These are phyloP conservation scores for Gallinago paraguaiae DNA, from an alignment of 2,113 vertebrate species.

Conservation along the genomic window DNA sequence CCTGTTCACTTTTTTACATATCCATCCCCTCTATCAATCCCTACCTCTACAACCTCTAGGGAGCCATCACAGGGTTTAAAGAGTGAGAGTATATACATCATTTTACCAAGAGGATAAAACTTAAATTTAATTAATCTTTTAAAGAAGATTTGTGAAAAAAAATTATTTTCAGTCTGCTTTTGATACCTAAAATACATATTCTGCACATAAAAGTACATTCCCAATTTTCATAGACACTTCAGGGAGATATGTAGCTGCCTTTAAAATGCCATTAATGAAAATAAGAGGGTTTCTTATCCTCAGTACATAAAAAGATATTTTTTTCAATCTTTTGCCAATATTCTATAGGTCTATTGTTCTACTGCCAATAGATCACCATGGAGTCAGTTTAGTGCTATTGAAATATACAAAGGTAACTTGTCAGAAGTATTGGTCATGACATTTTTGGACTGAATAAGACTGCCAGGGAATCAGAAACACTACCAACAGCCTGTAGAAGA, in stretches of 20 bases:
- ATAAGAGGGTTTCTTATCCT: background rate
- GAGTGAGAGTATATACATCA: background rate
- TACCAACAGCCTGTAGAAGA: background rate
- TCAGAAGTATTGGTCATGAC: background rate
- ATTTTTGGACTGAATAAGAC: background rate
- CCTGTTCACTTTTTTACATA: background rate
- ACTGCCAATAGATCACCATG: background rate
- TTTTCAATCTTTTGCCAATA: background rate
- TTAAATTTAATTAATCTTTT: background rate
- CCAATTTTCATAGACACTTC: background rate
- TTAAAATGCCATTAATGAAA: background rate
- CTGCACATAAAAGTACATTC: background rate
- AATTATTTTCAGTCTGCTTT: background rate
- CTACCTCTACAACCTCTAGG: background rate
- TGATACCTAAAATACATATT: background rate
- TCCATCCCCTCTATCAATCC: background rate
- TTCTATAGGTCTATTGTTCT: background rate
- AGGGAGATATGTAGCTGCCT: background rate
- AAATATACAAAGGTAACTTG: background rate
- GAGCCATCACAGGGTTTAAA: background rate
- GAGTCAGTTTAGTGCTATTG: background rate
- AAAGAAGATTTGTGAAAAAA: background rate
- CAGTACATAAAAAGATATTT: background rate
- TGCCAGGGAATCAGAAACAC: background rate
- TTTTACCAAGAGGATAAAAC: background rate